phyloP scores from a whole-genome alignment of 2,888 invertebrate genomes.

The Andrena flavipes region DNA sequence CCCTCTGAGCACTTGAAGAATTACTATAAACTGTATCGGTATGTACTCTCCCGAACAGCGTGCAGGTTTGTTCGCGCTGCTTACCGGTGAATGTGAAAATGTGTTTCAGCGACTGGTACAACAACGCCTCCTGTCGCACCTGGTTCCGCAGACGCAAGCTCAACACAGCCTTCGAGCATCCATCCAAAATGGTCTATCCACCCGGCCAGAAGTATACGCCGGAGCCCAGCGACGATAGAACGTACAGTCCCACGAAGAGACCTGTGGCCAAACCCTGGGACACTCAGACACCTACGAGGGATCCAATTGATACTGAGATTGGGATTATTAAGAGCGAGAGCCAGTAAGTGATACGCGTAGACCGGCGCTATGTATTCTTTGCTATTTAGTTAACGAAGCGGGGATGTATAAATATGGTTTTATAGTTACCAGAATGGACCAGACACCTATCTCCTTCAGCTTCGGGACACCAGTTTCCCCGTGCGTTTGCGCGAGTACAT shows the following conservation, averaged over 20 bases:
- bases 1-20: slow-evolving; percentile 91
- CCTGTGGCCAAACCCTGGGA: slow-evolving; percentile 88
- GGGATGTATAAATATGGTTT: slow-evolving; percentile 36
- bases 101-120: slow-evolving; percentile 92
- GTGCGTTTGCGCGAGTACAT: slow-evolving; percentile 96
- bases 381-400: background rate
- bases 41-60: slow-evolving; percentile 57
- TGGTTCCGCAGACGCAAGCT: slow-evolving; percentile 94
- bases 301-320: slow-evolving; percentile 94
- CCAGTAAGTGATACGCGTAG: slow-evolving; percentile 88
- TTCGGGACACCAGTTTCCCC: slow-evolving; percentile 97
- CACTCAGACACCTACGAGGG: slow-evolving; percentile 90
- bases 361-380: background rate
- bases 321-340: slow-evolving; percentile 93
- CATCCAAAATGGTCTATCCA: slow-evolving; percentile 97
- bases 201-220: slow-evolving; percentile 94
- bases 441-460: slow-evolving; percentile 97
- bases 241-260: slow-evolving; percentile 76
- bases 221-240: slow-evolving; percentile 89
- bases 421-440: slow-evolving; percentile 97
- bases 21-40: slow-evolving; percentile 90
- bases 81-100: background rate
- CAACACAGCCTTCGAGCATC: slow-evolving; percentile 94
- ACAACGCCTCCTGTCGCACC: slow-evolving; percentile 94
- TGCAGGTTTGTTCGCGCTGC: background rate